Evolutionary conservation across 2,888 invertebrate species (phyloP).

Genomic region (Conchocele bisecta): DNA sequence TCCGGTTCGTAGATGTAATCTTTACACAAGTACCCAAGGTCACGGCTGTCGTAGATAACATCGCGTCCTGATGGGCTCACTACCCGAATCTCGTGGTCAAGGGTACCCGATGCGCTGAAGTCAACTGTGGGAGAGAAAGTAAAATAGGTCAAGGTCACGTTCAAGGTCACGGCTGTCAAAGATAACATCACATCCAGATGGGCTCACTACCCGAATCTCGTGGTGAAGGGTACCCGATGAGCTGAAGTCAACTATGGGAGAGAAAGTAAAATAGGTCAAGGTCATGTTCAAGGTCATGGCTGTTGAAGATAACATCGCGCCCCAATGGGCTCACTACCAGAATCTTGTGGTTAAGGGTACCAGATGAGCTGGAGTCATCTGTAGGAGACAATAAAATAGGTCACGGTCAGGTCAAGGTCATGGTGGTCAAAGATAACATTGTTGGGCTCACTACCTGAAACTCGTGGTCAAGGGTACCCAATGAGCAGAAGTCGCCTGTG

Average conservation of each 20-base stretch:
- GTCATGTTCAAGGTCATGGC: constrained; percentile 83
- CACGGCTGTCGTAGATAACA: constrained; percentile 89
- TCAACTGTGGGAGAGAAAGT: no score
- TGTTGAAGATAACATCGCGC: constrained; percentile 90
- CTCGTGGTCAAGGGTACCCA: no score
- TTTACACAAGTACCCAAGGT: constrained; percentile 68
- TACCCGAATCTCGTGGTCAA: constrained; percentile 93
- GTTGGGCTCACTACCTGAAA: no score
- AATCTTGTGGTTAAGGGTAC: constrained; percentile 94
- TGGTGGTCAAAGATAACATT: no score
- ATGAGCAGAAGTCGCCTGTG: no score
- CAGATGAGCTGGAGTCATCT: constrained; percentile 93
- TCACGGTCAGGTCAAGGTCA: no score
- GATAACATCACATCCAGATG: constrained; percentile 90
- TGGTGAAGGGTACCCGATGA: constrained; percentile 96
- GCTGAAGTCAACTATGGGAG: constrained; percentile 93
- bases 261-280: no score
- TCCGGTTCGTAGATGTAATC: constrained; percentile 94
- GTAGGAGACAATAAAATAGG: no score
- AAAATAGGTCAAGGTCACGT: no score
- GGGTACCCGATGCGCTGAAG: constrained; percentile 93
- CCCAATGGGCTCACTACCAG: constrained; percentile 93
- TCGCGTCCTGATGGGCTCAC: constrained; percentile 92
- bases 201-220: constrained; percentile 93
- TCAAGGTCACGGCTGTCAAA: constrained; percentile 87